Conservation (phyloP, 2,888 invertebrate genomes). For the Sicus ferrugineus region DNA sequence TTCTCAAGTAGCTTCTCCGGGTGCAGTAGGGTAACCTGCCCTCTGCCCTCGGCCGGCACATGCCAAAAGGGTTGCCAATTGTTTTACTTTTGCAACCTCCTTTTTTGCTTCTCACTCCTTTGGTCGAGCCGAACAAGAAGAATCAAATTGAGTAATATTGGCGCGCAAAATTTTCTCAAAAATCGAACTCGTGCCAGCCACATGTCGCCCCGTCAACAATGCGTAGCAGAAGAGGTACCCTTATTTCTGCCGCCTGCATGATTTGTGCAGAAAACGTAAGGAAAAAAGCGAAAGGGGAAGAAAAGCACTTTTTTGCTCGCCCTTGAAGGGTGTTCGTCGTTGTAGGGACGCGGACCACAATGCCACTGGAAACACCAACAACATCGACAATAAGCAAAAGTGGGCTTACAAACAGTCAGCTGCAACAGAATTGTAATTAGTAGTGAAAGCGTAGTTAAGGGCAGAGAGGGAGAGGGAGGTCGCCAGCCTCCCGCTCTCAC, state of each 20-base stretch:
- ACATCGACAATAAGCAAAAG: not conserved
- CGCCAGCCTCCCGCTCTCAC: not conserved
- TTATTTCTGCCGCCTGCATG: slow-evolving; percentile 3
- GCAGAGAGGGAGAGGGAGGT: not conserved
- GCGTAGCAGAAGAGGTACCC: slow-evolving; percentile 24
- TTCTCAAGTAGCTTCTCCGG: too few relatives aligned
- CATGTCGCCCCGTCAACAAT: slow-evolving; percentile 39
- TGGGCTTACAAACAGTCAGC: slow-evolving; percentile 20
- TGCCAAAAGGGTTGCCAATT: slow-evolving; percentile 11
- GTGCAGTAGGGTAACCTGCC: too few relatives aligned
- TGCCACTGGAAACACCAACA: not conserved
- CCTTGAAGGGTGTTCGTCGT: slow-evolving; percentile 6
- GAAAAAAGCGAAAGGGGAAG: slow-evolving; percentile 1
- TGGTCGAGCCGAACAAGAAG: not conserved
- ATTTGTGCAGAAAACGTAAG: not conserved
- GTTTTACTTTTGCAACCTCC: not conserved
- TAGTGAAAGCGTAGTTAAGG: not conserved
- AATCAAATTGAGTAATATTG: slow-evolving; percentile 6
- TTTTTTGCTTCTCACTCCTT: not conserved
- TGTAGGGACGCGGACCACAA: not conserved
- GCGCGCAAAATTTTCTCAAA: slow-evolving; percentile 21
- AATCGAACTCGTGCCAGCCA: slow-evolving; percentile 39
- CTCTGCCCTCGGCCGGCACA: not conserved
- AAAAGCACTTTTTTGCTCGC: not conserved
- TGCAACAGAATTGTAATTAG: slow-evolving; percentile 25